Evolutionary conservation across 2,113 vertebrate species (phyloP).

Genomic region (Caranx ignobilis): DNA sequence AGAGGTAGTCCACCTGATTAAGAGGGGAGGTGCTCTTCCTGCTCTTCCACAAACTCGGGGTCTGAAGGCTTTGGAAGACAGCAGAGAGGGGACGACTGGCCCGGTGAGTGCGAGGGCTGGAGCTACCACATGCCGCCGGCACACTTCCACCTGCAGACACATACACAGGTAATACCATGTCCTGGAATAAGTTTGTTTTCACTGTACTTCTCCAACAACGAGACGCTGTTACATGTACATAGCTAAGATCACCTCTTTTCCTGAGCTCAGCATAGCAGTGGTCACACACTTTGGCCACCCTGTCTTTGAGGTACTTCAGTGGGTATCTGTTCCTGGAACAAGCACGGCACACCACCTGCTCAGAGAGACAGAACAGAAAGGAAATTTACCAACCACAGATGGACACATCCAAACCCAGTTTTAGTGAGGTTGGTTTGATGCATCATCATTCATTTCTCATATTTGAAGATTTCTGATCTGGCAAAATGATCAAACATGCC

Average conservation of each 20-base stretch:
- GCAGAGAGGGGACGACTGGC: slow-evolving; percentile 91
- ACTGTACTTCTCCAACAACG: background rate
- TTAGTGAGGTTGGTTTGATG: background rate
- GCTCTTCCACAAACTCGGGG: slow-evolving; percentile 92
- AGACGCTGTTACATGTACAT: background rate
- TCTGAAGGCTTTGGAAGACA: slow-evolving; percentile 94
- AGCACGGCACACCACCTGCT: slow-evolving; percentile 94
- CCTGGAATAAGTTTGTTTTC: background rate
- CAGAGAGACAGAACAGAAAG: background rate
- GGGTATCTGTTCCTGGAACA: slow-evolving; percentile 96
- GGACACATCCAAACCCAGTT: background rate
- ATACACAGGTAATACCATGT: background rate
- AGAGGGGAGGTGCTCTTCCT: slow-evolving; percentile 91
- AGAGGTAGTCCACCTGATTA: slow-evolving; percentile 85
- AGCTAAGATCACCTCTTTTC: slow-evolving; percentile 85
- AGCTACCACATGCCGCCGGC: slow-evolving; percentile 70
- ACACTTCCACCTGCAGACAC: slow-evolving; percentile 73
- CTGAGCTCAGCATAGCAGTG: slow-evolving; percentile 92
- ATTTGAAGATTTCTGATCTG: too few relatives aligned
- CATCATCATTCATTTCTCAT: background rate
- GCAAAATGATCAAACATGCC: background rate
- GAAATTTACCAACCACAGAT: background rate
- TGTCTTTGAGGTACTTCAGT: slow-evolving; percentile 96
- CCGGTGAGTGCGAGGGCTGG: slow-evolving; percentile 85
- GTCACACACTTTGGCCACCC: slow-evolving; percentile 95